Percentiles rank a stretch among this genome's conserved stretches.
These are phyloP conservation scores for Phasianus colchicus DNA, from an alignment of 2,113 vertebrate genomes.

Conservation along the genomic window DNA sequence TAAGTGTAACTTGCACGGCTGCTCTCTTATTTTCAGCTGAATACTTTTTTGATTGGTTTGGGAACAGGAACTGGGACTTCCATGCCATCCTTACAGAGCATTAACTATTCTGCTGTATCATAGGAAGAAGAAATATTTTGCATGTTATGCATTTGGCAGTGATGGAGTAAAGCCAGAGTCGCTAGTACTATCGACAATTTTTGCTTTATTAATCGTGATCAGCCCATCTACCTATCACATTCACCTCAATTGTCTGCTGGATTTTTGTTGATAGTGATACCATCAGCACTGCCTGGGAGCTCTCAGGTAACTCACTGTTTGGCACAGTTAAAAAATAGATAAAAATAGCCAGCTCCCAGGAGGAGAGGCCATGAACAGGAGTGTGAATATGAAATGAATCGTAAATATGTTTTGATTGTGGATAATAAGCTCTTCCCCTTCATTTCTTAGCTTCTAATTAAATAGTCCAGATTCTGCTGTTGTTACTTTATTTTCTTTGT, in stretches of 20 bases:
- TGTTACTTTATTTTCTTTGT: conserved; percentile 12
- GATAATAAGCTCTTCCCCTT: not conserved
- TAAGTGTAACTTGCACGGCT: not conserved
- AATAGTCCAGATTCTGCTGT: not conserved
- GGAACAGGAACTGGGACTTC: not conserved
- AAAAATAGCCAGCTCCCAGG: not conserved
- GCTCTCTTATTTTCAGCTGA: not conserved
- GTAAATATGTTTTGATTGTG: not conserved
- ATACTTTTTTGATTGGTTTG: not conserved
- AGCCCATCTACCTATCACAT: not conserved
- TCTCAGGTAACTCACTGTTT: conserved; percentile 26
- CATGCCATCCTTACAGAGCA: not conserved
- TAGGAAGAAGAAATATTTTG: not conserved
- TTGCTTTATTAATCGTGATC: not conserved
- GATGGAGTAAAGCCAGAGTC: not conserved
- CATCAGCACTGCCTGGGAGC: not conserved
- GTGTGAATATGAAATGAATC: not conserved
- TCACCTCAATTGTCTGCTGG: not conserved
- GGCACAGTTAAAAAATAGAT: conserved; percentile 1
- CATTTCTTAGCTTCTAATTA: conserved; percentile 16
- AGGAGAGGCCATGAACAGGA: conserved; percentile 10
- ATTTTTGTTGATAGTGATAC: not conserved
- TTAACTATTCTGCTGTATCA: not conserved
- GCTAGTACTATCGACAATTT: not conserved
- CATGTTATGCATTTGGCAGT: not conserved